A percentile compares a stretch with the other conserved stretches of the same genome.
Conservation (phyloP, 2,113 vertebrate species). For the Typhlomys cinereus region DNA sequence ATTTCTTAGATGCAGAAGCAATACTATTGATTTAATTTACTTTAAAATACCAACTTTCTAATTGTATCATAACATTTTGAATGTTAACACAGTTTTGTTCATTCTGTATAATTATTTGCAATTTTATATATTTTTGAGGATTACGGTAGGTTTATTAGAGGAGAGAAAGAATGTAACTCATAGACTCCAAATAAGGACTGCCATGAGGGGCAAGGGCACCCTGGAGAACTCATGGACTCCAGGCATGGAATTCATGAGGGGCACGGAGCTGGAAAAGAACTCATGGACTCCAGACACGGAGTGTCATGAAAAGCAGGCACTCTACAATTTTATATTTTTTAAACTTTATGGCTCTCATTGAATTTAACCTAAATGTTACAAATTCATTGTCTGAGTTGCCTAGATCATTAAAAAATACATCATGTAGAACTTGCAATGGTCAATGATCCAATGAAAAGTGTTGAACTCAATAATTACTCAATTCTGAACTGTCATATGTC, state of each 20-base stretch:
- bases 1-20: constrained; percentile 58
- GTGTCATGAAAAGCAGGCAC: no score
- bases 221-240: no score
- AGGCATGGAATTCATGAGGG: no score
- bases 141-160: no score
- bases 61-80: constrained; percentile 32
- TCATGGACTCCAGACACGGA: no score
- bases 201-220: no score
- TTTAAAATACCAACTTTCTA: constrained; percentile 47
- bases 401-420: not conserved
- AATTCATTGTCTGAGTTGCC: not conserved
- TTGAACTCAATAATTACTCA: not conserved
- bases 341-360: no score
- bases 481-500: not conserved
- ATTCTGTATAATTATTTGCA: no score
- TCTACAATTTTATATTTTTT: not conserved
- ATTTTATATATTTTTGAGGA: no score
- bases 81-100: constrained; percentile 39
- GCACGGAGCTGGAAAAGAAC: no score
- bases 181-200: no score
- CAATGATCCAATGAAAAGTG: not conserved
- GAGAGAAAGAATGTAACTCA: no score
- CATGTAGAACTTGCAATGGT: not conserved
- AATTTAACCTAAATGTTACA: not conserved
- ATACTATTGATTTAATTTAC: constrained; percentile 66